Conservation (phyloP, 2,113 vertebrate genomes). For the Grallaria varia region DNA sequence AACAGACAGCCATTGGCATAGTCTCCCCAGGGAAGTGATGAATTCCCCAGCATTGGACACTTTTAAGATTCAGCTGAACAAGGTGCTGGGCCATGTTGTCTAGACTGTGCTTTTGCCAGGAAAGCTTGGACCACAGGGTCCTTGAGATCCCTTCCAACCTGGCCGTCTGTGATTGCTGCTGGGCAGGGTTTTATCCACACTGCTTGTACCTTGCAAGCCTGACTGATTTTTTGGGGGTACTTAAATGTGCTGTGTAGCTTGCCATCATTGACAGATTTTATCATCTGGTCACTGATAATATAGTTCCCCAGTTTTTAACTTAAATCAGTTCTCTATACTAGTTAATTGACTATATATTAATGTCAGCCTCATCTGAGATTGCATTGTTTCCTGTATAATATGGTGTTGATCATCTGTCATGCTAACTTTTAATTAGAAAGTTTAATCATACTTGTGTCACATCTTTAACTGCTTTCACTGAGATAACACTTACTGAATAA, state of each 20-base stretch:
- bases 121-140: not conserved
- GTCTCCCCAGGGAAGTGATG: not conserved
- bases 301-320: not conserved
- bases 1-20: not conserved
- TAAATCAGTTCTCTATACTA: not conserved
- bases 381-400: not conserved
- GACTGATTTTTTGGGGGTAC: rapidly evolving
- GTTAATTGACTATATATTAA: not conserved
- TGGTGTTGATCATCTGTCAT: not conserved
- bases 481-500: not conserved
- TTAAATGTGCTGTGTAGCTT: not conserved
- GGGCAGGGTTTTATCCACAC: not conserved
- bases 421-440: not conserved
- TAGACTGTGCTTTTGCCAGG: not conserved
- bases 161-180: not conserved
- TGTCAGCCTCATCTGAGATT: not conserved
- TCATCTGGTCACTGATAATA: not conserved
- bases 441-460: not conserved
- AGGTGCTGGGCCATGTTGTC: not conserved
- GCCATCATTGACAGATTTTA: not conserved
- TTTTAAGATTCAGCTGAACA: not conserved
- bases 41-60: not conserved
- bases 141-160: not conserved
- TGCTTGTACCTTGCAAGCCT: not conserved
- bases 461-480: not conserved